Evolutionary conservation across 92 coral and sea anemone genomes (phyloP).

Genomic region (Zoanthus sansibaricus): DNA sequence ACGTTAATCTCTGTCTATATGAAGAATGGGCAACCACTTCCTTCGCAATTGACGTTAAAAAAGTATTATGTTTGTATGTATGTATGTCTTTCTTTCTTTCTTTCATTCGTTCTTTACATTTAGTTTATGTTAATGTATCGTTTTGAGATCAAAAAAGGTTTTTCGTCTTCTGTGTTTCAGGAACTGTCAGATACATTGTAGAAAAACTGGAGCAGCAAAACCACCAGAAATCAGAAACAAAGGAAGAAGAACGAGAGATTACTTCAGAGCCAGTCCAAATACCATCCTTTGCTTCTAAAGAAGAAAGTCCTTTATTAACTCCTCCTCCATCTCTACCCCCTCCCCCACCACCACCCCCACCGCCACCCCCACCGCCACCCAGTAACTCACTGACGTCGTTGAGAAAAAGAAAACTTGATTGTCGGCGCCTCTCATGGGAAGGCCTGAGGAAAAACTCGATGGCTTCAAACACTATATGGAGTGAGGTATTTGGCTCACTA

Average conservation of each 20-base stretch:
- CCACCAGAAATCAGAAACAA: not conserved
- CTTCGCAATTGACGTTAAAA: too few relatives aligned
- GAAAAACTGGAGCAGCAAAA: slow-evolving; percentile 26
- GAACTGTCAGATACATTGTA: slow-evolving; percentile 31
- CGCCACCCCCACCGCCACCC: slow-evolving; percentile 73
- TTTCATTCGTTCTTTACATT: too few relatives aligned
- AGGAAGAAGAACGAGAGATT: not conserved
- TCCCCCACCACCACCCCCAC: slow-evolving; percentile 70
- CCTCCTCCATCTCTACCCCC: too few relatives aligned
- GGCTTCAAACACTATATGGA: slow-evolving; percentile 70
- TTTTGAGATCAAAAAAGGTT: not conserved
- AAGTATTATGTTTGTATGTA: too few relatives aligned
- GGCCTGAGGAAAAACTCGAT: slow-evolving; percentile 61
- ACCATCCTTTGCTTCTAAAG: not conserved
- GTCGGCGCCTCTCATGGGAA: slow-evolving; percentile 82
- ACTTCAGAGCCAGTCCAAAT: not conserved
- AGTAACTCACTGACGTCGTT: slow-evolving; percentile 66
- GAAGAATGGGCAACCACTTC: too few relatives aligned
- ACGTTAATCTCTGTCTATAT: too few relatives aligned
- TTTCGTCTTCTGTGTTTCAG: not conserved
- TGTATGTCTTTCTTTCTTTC: too few relatives aligned
- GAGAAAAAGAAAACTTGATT: slow-evolving; percentile 53
- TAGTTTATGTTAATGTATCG: not conserved
- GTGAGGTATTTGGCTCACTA: slow-evolving; percentile 50
- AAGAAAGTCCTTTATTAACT: not conserved